Percentiles rank a stretch among this genome's conserved stretches.
Conservation (phyloP, 2,797 vertebrate genomes). For the Leucoraja ocellata region DNA sequence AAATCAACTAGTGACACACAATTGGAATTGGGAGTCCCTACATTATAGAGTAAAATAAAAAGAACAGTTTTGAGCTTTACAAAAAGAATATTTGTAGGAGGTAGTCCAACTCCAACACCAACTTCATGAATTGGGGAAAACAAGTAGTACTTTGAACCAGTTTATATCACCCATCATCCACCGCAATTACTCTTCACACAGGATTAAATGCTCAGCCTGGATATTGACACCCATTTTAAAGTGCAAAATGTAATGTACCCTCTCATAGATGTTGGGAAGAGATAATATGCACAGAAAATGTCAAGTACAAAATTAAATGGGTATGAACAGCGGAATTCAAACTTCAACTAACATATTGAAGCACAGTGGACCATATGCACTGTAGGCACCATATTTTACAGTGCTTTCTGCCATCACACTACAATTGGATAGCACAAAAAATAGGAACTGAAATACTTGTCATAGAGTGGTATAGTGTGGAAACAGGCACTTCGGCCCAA, state of each 20-base stretch:
- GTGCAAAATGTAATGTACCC: neutral
- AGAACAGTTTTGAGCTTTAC: neutral
- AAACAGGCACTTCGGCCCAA: too few species aligned
- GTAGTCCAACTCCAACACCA: neutral
- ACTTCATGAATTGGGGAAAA: neutral
- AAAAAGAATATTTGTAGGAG: neutral
- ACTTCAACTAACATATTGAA: neutral
- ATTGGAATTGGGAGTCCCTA: neutral
- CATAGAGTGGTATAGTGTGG: too few species aligned
- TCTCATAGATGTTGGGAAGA: neutral
- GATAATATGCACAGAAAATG: neutral
- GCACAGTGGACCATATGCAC: neutral
- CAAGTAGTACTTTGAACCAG: neutral
- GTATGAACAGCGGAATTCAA: neutral
- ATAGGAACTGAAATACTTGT: too few species aligned
- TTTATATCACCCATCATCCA: neutral
- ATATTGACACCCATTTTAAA: neutral
- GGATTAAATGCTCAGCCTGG: neutral
- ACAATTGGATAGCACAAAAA: neutral
- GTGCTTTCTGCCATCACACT: neutral
- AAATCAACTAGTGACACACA: neutral
- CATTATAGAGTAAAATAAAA: neutral
- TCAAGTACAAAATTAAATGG: neutral
- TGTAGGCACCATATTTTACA: neutral
- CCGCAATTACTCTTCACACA: neutral